Evolutionary conservation across 2,113 vertebrate species (phyloP).

Genomic region (Lanius collurio): DNA sequence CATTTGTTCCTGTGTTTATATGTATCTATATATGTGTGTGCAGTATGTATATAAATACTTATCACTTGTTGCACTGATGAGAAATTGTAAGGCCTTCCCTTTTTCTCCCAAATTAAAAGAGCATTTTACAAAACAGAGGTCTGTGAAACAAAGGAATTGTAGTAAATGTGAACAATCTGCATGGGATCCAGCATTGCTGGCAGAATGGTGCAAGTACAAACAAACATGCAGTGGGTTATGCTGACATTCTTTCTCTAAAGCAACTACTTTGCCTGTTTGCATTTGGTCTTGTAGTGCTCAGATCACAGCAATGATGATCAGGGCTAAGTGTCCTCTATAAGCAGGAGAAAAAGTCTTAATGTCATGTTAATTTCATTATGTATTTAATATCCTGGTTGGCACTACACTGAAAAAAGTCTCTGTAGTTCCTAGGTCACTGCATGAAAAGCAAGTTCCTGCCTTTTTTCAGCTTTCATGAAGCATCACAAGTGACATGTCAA

Average conservation of each 20-base stretch:
- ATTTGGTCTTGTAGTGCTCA: not conserved
- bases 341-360: not conserved
- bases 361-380: not conserved
- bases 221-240: not conserved
- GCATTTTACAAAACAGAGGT: not conserved
- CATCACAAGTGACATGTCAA: not conserved
- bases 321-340: not conserved
- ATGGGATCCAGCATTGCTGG: not conserved
- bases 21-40: fast-evolving
- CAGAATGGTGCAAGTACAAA: not conserved
- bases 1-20: not conserved
- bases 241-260: not conserved
- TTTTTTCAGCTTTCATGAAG: not conserved
- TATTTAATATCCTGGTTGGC: not conserved
- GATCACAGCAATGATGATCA: not conserved
- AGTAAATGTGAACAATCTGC: not conserved
- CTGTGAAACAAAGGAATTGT: not conserved
- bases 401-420: not conserved
- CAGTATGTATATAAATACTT: not conserved
- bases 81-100: not conserved
- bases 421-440: not conserved
- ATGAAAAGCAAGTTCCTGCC: not conserved
- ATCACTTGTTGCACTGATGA: not conserved
- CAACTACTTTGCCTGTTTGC: not conserved
- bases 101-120: not conserved